Percentiles rank a stretch among this genome's conserved stretches.
phyloP scores from a whole-genome alignment of 2,888 invertebrate species.

The Cosmorhoe ocellata region DNA sequence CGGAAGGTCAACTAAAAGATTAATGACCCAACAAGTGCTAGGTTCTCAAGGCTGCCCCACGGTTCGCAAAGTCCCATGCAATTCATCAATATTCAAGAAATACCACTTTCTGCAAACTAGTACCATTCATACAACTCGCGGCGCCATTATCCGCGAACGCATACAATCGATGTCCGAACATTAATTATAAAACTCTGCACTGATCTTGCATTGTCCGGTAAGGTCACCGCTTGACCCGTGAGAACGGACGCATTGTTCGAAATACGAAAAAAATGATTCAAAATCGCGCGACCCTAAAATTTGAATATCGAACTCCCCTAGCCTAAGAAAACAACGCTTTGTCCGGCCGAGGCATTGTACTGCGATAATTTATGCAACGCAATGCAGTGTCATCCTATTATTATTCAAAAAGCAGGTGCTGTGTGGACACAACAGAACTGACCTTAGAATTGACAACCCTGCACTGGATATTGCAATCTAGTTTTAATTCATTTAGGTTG shows the following conservation, averaged over 20 bases:
- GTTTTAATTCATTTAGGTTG: conserved; percentile 16
- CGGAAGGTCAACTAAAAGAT: conserved; percentile 66
- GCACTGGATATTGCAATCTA: conserved; percentile 22
- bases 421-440: conserved; percentile 63
- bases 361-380: conserved; percentile 68
- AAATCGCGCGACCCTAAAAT: conserved; percentile 75
- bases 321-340: conserved; percentile 70
- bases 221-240: conserved; percentile 80
- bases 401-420: conserved; percentile 75
- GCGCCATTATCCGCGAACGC: conserved; percentile 62
- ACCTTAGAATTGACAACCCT: conserved; percentile 55
- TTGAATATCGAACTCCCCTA: conserved; percentile 71
- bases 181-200: conserved; percentile 78
- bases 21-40: conserved; percentile 66
- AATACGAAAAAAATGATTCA: conserved; percentile 55
- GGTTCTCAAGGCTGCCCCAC: conserved; percentile 62
- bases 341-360: conserved; percentile 43
- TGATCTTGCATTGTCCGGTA: conserved; percentile 65
- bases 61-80: conserved; percentile 34
- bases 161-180: conserved; percentile 66
- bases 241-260: conserved; percentile 61
- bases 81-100: conserved; percentile 79
- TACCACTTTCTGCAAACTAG: conserved; percentile 69
- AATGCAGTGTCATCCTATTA: conserved; percentile 65
- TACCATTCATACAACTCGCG: conserved; percentile 61